These are phyloP conservation scores for Eulithis testata DNA, from an alignment of 2,888 invertebrate species.

Conservation along the genomic window DNA sequence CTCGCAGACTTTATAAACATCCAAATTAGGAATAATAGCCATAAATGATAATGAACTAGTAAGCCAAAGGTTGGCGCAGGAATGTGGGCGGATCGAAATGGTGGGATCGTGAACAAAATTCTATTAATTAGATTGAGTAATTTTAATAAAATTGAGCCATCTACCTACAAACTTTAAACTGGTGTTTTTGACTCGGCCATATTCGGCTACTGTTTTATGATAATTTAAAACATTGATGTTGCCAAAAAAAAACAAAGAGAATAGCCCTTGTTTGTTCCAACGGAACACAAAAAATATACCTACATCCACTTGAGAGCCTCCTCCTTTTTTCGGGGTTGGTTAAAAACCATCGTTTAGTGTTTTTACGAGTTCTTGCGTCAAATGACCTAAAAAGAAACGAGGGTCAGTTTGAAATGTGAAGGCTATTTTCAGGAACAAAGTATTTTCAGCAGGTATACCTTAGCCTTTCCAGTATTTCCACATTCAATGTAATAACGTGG, in stretches of 20 bases:
- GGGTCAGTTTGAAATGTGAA: no score
- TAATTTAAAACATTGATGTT: neutral
- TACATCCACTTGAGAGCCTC: no score
- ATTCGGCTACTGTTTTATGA: neutral
- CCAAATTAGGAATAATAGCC: slow-evolving; percentile 9
- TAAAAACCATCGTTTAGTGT: no score
- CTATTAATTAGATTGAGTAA: neutral
- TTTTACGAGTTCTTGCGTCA: no score
- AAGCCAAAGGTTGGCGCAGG: slow-evolving; percentile 49
- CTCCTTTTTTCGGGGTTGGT: no score
- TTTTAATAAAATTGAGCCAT: slow-evolving; percentile 20
- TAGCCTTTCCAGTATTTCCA: neutral
- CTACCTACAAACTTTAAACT: slow-evolving; percentile 2
- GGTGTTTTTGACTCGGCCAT: neutral
- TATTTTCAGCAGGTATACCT: no score
- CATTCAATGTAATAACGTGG: neutral
- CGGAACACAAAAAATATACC: no score
- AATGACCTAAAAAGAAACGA: no score
- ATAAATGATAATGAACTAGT: slow-evolving; percentile 26
- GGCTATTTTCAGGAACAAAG: no score
- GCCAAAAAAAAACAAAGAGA: no score
- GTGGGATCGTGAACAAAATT: slow-evolving; percentile 18
- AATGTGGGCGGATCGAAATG: slow-evolving; percentile 53
- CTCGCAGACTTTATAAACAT: slow-evolving; percentile 13
- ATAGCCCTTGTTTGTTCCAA: no score